Conservation (phyloP, 2,113 vertebrate species). For the Rhineura floridana region DNA sequence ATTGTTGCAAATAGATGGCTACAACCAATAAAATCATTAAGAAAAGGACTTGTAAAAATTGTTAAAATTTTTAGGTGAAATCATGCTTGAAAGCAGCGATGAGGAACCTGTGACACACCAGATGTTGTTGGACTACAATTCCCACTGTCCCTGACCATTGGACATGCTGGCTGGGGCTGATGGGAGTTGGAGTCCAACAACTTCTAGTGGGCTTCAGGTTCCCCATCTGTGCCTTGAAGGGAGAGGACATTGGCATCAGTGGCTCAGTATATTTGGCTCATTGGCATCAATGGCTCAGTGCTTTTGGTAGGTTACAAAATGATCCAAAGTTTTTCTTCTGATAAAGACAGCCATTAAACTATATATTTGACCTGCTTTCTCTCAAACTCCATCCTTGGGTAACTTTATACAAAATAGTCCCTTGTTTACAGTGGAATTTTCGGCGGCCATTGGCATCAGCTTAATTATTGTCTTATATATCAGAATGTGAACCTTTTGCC, state of each 20-base stretch:
- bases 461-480: neutral
- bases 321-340: neutral
- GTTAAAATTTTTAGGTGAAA: neutral
- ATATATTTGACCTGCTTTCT: neutral
- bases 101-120: neutral
- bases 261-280: neutral
- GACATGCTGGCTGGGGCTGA: neutral
- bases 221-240: neutral
- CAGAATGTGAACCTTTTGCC: neutral
- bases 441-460: neutral
- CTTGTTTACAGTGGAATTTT: neutral
- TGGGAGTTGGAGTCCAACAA: neutral
- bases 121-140: neutral
- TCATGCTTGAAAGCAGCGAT: neutral
- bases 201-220: neutral
- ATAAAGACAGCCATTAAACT: neutral
- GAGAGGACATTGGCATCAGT: neutral
- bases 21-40: slow-evolving; percentile 65
- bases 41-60: slow-evolving; percentile 39
- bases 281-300: neutral
- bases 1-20: slow-evolving; percentile 67
- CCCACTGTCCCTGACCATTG: too few relatives aligned
- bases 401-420: neutral
- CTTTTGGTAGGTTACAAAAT: neutral
- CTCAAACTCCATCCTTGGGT: too few relatives aligned